Evolutionary conservation across 2,888 invertebrate species (phyloP).

Genomic region (Melinaea menophilus): DNA sequence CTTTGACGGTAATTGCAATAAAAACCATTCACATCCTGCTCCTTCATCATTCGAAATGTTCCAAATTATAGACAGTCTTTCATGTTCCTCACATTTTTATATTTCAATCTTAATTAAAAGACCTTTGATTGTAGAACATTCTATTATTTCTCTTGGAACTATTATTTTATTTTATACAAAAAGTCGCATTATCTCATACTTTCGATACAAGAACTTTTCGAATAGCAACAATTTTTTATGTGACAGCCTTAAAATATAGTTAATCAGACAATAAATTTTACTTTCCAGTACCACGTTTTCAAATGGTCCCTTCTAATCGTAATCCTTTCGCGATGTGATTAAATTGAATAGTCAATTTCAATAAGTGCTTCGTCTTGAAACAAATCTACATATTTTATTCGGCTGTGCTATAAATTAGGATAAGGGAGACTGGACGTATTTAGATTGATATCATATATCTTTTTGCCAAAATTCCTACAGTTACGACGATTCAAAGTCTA

Average conservation of each 20-base stretch:
- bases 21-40: slow-evolving; percentile 13
- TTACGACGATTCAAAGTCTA: slow-evolving; percentile 33
- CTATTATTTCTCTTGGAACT: too few relatives aligned
- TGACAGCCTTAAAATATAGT: slow-evolving; percentile 12
- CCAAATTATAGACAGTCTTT: slow-evolving; percentile 2
- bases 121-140: not conserved
- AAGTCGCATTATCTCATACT: too few relatives aligned
- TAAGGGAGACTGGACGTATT: slow-evolving; percentile 42
- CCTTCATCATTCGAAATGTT: slow-evolving; percentile 11
- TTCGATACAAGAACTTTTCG: not conserved
- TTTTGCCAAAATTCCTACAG: slow-evolving; percentile 1
- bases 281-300: not conserved
- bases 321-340: slow-evolving; percentile 2
- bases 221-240: not conserved
- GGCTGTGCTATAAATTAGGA: slow-evolving; percentile 52
- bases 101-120: not conserved
- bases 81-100: not conserved
- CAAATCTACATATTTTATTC: slow-evolving; percentile 72
- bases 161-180: too few relatives aligned
- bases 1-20: slow-evolving; percentile 19
- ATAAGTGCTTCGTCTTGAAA: slow-evolving; percentile 65
- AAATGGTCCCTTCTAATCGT: not conserved
- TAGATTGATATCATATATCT: slow-evolving; percentile 65
- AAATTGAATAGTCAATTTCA: slow-evolving; percentile 71
- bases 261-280: slow-evolving; percentile 1